Evolutionary conservation across 2,888 invertebrate species (phyloP).

Genomic region (Eupithecia subumbrata): DNA sequence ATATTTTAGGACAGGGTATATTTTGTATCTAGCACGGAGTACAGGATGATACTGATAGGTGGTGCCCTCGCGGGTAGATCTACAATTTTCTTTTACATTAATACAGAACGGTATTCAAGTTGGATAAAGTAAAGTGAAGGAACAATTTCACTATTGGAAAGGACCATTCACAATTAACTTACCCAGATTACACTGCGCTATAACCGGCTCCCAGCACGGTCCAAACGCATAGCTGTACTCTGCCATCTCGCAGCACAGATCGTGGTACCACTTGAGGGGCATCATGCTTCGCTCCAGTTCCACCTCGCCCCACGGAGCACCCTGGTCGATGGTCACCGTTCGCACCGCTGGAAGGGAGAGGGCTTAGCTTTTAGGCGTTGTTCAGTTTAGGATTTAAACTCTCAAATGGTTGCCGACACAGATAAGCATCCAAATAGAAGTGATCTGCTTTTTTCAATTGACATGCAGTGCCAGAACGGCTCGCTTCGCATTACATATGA

Average conservation of each 20-base stretch:
- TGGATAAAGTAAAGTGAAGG: too few species aligned
- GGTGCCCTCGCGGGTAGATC: too few species aligned
- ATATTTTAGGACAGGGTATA: too few species aligned
- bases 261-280: slow-evolving; percentile 98
- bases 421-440: not conserved
- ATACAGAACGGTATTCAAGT: too few species aligned
- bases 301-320: slow-evolving; percentile 92
- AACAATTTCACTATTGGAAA: too few species aligned
- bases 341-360: slow-evolving; percentile 84
- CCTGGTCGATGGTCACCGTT: slow-evolving; percentile 91
- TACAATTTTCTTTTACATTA: too few species aligned
- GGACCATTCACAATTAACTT: too few species aligned
- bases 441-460: not conserved
- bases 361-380: not conserved
- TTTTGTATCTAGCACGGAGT: too few species aligned
- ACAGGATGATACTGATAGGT: too few species aligned
- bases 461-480: too few species aligned
- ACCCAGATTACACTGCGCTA: slow-evolving; percentile 94
- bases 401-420: not conserved
- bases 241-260: slow-evolving; percentile 96
- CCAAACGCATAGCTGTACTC: slow-evolving; percentile 97
- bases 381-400: not conserved
- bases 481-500: too few species aligned
- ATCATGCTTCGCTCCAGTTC: slow-evolving; percentile 96
- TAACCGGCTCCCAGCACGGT: slow-evolving; percentile 99